phyloP scores from a whole-genome alignment of 1,140 invertebrate species.

The Ditylenchus dipsaci region DNA sequence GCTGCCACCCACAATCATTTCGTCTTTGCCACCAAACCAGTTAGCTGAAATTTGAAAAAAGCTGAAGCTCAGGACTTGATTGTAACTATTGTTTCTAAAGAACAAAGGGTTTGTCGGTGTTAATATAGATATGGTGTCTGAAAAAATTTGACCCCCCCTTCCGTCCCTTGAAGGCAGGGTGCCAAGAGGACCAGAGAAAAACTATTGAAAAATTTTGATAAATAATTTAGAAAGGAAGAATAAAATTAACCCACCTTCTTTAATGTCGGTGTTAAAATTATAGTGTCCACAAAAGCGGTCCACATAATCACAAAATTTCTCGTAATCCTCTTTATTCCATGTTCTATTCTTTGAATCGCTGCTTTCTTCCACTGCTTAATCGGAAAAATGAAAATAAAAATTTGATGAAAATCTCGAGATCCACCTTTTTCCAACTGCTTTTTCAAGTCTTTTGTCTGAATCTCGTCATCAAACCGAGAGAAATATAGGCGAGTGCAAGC shows the following conservation, averaged over 20 bases:
- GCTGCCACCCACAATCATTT: conserved; percentile 34
- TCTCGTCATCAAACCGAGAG: background rate
- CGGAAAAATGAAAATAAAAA: background rate
- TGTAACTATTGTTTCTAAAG: too few relatives aligned
- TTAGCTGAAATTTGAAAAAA: conserved; percentile 11
- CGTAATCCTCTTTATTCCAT: conserved; percentile 12
- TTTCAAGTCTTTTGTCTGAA: background rate
- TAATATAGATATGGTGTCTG: too few relatives aligned
- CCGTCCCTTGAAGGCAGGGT: too few relatives aligned
- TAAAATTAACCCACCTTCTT: background rate
- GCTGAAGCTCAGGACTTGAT: too few relatives aligned
- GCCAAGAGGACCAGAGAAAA: too few relatives aligned
- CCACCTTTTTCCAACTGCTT: conserved; percentile 7
- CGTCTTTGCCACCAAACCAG: conserved; percentile 27
- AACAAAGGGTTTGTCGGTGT: too few relatives aligned
- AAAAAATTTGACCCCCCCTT: too few relatives aligned
- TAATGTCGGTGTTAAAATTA: conserved; percentile 35
- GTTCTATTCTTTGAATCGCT: conserved; percentile 4
- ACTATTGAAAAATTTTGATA: too few relatives aligned
- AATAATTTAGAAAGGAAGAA: too few relatives aligned
- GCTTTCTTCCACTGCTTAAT: background rate
- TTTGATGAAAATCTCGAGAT: conserved; percentile 11
- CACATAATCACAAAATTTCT: conserved; percentile 12
- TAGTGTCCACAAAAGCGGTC: conserved; percentile 17
- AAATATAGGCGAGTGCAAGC: background rate